These are phyloP conservation scores for Hyposmocoma kahamanoa DNA, from an alignment of 1,140 invertebrate species.

Conservation along the genomic window DNA sequence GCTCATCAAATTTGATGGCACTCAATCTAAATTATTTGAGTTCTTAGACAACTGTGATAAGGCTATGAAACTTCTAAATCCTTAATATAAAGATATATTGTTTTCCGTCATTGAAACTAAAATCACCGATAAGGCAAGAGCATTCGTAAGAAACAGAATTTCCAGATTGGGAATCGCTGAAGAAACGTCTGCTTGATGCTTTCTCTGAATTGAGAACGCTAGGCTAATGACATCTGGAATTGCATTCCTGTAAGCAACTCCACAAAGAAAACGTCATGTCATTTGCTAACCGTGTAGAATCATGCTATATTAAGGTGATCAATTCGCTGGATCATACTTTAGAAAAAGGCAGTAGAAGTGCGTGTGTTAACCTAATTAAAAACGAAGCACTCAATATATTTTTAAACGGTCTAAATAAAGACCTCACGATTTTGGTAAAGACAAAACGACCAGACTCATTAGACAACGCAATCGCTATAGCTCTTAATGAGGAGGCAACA, in stretches of 20 bases:
- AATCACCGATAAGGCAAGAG: slow-evolving; percentile 22
- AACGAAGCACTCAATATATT: too few species aligned
- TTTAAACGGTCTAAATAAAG: too few species aligned
- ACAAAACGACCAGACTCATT: slow-evolving; percentile 18
- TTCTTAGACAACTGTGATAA: neutral
- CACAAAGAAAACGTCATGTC: slow-evolving; percentile 18
- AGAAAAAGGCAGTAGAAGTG: slow-evolving; percentile 16
- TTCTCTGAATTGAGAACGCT: slow-evolving; percentile 25
- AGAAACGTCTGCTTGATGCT: slow-evolving; percentile 19
- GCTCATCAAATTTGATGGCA: neutral
- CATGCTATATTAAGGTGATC: slow-evolving; percentile 25
- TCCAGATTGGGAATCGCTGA: too few species aligned
- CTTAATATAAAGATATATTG: slow-evolving; percentile 7
- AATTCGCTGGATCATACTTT: slow-evolving; percentile 20
- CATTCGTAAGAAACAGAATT: slow-evolving; percentile 20
- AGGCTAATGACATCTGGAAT: slow-evolving; percentile 27
- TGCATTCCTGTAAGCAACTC: slow-evolving; percentile 28
- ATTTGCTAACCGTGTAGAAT: slow-evolving; percentile 24
- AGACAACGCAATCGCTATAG: slow-evolving; percentile 21
- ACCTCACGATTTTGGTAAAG: slow-evolving; percentile 13
- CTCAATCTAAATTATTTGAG: neutral
- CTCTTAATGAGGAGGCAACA: slow-evolving; percentile 26
- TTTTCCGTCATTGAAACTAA: slow-evolving; percentile 13
- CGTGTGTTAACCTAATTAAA: slow-evolving; percentile 19
- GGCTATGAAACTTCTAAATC: neutral